Conservation (phyloP, 37 sponge, comb jelly and placozoan genomes). For the Beroe forskalii region DNA sequence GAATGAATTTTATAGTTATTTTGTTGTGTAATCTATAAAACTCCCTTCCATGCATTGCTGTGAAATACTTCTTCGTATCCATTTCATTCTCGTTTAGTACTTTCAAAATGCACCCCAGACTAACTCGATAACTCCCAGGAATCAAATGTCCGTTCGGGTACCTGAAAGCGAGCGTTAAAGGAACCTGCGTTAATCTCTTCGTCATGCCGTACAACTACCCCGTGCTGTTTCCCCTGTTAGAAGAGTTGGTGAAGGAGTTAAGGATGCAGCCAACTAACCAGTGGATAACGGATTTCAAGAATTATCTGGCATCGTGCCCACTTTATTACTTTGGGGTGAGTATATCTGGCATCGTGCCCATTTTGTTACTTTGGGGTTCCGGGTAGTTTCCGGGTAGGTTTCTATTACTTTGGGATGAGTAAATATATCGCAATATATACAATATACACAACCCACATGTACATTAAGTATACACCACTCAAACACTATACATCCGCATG, state of each 20-base stretch:
- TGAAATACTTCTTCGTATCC: too few species aligned
- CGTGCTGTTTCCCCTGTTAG: constrained; percentile 84
- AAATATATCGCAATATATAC: too few species aligned
- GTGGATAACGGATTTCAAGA: constrained; percentile 82
- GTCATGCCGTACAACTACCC: constrained; percentile 97
- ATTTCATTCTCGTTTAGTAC: too few species aligned
- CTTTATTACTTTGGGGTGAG: constrained; percentile 84
- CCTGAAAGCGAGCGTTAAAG: constrained; percentile 88
- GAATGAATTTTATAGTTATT: too few species aligned
- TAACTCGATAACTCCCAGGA: constrained; percentile 16
- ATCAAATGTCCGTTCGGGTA: constrained; percentile 91
- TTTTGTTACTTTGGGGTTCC: too few species aligned
- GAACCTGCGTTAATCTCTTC: constrained; percentile 79
- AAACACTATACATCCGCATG: too few species aligned
- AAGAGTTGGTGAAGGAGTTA: constrained; percentile 67
- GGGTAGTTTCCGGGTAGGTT: too few species aligned
- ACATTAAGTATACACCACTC: too few species aligned
- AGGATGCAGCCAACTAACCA: constrained; percentile 51
- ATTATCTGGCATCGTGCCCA: constrained; percentile 78
- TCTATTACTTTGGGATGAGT: constrained; percentile 85
- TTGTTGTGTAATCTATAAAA: too few species aligned
- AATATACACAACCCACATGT: too few species aligned
- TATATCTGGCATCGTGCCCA: constrained; percentile 79
- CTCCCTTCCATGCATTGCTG: too few species aligned
- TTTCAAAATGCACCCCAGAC: background rate